These are phyloP conservation scores for Mamestra configurata DNA, from an alignment of 1,140 invertebrate genomes.

Conservation along the genomic window DNA sequence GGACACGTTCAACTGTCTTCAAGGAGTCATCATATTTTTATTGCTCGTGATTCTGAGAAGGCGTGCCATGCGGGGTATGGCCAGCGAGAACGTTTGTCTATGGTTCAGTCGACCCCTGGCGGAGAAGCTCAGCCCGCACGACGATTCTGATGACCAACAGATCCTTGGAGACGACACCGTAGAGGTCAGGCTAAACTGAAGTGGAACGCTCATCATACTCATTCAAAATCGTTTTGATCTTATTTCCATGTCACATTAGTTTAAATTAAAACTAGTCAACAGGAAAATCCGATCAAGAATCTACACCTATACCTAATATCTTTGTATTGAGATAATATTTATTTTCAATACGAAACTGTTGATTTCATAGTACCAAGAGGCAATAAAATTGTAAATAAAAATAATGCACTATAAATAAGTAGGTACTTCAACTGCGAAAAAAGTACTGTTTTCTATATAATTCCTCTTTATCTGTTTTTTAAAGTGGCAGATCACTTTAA, in stretches of 20 bases:
- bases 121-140: conserved; percentile 88
- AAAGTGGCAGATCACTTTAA: neutral
- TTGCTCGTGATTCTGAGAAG: conserved; percentile 89
- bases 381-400: neutral
- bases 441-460: too few relatives aligned
- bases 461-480: neutral
- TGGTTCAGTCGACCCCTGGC: conserved; percentile 78
- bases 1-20: conserved; percentile 90
- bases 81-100: conserved; percentile 75
- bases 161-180: conserved; percentile 80
- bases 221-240: neutral
- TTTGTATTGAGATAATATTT: conserved; percentile 10
- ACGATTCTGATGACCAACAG: conserved; percentile 86
- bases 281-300: neutral
- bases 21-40: conserved; percentile 91
- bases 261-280: conserved; percentile 29
- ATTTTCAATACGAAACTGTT: neutral
- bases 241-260: neutral
- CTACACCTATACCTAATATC: neutral
- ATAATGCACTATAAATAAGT: neutral
- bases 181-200: conserved; percentile 76
- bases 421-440: neutral
- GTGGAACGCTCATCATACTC: neutral
- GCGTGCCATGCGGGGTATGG: conserved; percentile 89
- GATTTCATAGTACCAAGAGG: neutral